A percentile compares a stretch with the other conserved stretches of the same genome.
These are phyloP conservation scores for Micromys minutus DNA, from an alignment of 2,113 vertebrate species.

Conservation along the genomic window DNA sequence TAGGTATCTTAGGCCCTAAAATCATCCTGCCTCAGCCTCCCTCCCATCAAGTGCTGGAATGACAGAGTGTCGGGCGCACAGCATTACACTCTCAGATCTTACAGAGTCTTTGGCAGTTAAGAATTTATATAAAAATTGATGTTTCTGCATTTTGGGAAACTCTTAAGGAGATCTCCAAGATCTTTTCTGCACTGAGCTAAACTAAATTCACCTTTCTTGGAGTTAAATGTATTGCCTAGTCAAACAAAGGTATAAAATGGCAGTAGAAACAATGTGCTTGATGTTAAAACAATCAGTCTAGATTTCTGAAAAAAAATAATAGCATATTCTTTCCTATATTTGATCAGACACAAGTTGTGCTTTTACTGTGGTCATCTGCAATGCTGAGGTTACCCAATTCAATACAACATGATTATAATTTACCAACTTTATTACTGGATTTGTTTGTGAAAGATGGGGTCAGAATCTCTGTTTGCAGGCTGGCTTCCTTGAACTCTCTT, in stretches of 20 bases:
- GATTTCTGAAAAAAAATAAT: not conserved
- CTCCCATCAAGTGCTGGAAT: too few species aligned
- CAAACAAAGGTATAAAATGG: not conserved
- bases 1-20: not conserved
- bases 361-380: constrained; percentile 17
- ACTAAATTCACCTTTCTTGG: not conserved
- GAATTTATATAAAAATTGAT: constrained; percentile 11
- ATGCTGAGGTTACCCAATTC: constrained; percentile 29
- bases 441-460: not conserved
- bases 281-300: constrained; percentile 25
- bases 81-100: not conserved
- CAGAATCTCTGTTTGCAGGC: not conserved
- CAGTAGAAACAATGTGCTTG: constrained; percentile 18
- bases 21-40: not conserved
- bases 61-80: not conserved
- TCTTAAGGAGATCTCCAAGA: not conserved
- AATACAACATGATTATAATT: constrained; percentile 1
- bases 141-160: constrained; percentile 4
- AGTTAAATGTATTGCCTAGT: constrained; percentile 39
- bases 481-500: not conserved
- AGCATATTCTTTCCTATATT: constrained; percentile 43
- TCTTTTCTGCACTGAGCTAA: not conserved
- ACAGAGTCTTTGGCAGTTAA: not conserved
- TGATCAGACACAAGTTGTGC: constrained; percentile 37
- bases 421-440: not conserved